Evolutionary conservation across 2,888 invertebrate species (phyloP), one percentile per base, ranked within the genome.

Genomic region (Drosophila mimica): DNA sequence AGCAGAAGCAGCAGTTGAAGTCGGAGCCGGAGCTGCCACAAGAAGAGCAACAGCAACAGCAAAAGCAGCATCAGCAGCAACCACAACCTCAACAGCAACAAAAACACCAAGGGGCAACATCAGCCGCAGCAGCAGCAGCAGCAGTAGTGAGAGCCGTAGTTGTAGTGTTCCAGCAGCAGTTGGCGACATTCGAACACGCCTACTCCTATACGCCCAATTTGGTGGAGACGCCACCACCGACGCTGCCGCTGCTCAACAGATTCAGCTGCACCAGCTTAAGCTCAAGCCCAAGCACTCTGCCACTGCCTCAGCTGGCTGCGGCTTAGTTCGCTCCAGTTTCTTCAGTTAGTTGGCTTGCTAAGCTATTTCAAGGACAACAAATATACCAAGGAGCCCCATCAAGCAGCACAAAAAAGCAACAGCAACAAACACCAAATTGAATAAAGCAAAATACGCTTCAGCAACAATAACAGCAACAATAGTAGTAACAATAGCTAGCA

Each of bases 231-330:
- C 43, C 28, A 28, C 38, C 34, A 57, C 30, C 58, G 56, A 57
- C 51, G 66, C 51, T 48, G 74, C 70, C 48, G 66, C 63, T 46
- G 75, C 61, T 62, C 52, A 58, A 48, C 64, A 54, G 30, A 38
- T 30, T n/a, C 56, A 56, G 40, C 40, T 30, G 51, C 30, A 51
- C 49, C 49, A 49, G 40, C 40, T 30, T 31, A 43, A 20, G 53
- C 33, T 52, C 61, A 63, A 58, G 46, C 38, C 49, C 53, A 67
- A 80, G 57, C 69, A 51, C 49, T 70, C 49, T 78, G 70, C 74
- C 74, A 70, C 70, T 74, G 82, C 75, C 78, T 70, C 71, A 53
- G 69, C 73, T 72, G 82, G 69, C 73, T 74, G 85, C 80, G 65
- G 80, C 78, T 60, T 81, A 81, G 66, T 49, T 52, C 69, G 73